Percentiles rank a stretch among this genome's conserved stretches.
These are phyloP conservation scores for Sinocyclocheilus anophthalmus DNA, from an alignment of 2,113 vertebrate species.

Conservation along the genomic window DNA sequence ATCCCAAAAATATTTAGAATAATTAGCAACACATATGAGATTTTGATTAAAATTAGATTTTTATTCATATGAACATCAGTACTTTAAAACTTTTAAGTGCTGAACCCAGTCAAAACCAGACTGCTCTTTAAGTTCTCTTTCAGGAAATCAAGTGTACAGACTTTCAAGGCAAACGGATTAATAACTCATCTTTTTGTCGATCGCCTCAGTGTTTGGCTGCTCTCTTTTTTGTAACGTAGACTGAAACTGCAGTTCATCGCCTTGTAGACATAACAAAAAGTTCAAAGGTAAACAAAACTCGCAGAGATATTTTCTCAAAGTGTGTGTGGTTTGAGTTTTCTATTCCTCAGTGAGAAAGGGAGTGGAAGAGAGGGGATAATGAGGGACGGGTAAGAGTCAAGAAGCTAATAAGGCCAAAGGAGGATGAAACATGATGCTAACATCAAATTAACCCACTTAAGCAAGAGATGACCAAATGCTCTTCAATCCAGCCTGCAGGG, in stretches of 20 bases:
- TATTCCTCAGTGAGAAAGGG: neutral
- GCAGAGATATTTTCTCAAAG: neutral
- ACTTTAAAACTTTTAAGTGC: neutral
- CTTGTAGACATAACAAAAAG: neutral
- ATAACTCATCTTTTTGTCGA: neutral
- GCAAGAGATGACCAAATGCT: conserved; percentile 1
- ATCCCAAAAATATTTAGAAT: neutral
- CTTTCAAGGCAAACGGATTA: neutral
- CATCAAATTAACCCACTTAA: conserved; percentile 43
- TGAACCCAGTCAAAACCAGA: neutral
- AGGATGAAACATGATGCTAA: conserved; percentile 48
- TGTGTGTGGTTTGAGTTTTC: neutral
- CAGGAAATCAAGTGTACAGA: neutral
- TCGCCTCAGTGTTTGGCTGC: neutral
- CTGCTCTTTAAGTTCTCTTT: neutral
- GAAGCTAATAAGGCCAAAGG: conserved; percentile 46
- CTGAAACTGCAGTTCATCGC: neutral
- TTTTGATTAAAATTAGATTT: neutral
- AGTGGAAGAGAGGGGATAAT: neutral
- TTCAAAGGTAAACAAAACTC: neutral
- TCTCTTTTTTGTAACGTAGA: neutral
- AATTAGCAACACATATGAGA: neutral
- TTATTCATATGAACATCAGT: neutral
- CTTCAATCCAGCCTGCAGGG: neutral
- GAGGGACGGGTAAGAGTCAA: conserved; percentile 16